phyloP scores from a whole-genome alignment of 2,797 vertebrate species.

The Champsocephalus esox region DNA sequence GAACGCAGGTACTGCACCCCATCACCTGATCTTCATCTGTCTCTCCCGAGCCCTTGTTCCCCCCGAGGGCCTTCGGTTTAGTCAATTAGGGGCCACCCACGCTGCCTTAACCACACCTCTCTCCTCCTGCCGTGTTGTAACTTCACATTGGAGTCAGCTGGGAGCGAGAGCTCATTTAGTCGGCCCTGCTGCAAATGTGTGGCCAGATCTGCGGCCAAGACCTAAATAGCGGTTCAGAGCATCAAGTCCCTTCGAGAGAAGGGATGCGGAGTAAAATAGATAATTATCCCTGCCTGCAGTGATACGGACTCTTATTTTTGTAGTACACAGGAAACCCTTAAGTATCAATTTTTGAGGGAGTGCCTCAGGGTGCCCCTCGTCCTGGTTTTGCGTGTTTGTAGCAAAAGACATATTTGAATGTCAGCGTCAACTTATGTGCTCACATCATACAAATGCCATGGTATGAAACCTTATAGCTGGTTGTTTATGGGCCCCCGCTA shows the following conservation, averaged over 20 bases:
- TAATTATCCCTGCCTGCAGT: slow-evolving; percentile 47
- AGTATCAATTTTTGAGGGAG: slow-evolving; percentile 71
- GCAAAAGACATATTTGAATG: slow-evolving; percentile 44
- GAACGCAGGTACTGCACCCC: slow-evolving; percentile 89
- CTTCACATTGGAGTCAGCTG: slow-evolving; percentile 73
- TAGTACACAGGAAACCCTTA: slow-evolving; percentile 69
- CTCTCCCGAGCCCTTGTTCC: slow-evolving; percentile 21
- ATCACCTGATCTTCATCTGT: slow-evolving; percentile 25
- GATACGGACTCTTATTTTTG: slow-evolving; percentile 62
- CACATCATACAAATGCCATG: slow-evolving; percentile 24
- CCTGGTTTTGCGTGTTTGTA: slow-evolving; percentile 58
- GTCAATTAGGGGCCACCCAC: slow-evolving; percentile 80
- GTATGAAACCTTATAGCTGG: slow-evolving; percentile 61
- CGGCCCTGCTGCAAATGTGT: slow-evolving; percentile 82
- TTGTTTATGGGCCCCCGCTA: slow-evolving; percentile 77
- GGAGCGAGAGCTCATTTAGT: slow-evolving; percentile 75
- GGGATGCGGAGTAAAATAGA: slow-evolving; percentile 58
- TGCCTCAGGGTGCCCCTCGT: slow-evolving; percentile 62
- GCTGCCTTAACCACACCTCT: slow-evolving; percentile 76
- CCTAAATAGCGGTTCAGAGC: slow-evolving; percentile 73
- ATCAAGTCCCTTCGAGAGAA: slow-evolving; percentile 62
- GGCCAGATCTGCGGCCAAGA: slow-evolving; percentile 75
- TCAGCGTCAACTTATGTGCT: slow-evolving; percentile 32
- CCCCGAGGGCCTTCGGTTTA: slow-evolving; percentile 47
- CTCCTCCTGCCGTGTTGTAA: slow-evolving; percentile 63